A percentile compares a stretch with the other conserved stretches of the same genome.
phyloP scores from a whole-genome alignment of 1,140 invertebrate genomes.

The Coenobita brevimanus region DNA sequence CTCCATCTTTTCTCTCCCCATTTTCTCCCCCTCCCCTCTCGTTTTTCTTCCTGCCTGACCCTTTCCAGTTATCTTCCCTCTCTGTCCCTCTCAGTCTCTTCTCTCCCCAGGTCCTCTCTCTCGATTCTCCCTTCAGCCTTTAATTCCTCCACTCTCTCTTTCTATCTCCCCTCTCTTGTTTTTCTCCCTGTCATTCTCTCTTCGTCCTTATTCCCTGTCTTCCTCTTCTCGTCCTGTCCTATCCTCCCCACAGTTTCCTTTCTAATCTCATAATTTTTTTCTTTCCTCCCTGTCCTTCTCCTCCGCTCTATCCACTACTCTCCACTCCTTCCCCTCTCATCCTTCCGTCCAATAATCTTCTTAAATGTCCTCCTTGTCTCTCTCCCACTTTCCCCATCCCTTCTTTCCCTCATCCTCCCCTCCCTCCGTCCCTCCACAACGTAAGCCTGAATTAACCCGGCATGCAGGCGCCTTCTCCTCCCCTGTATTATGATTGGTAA shows the following conservation, averaged over 20 bases:
- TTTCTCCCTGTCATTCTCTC: no score
- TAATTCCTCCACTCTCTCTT: neutral
- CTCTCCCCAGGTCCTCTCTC: no score
- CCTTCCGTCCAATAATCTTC: no score
- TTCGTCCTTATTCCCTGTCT: no score
- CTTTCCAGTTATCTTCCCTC: neutral
- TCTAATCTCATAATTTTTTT: no score
- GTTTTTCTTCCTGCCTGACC: no score
- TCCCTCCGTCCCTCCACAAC: neutral
- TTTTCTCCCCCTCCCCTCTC: neutral
- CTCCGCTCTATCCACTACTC: neutral
- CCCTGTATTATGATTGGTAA: constrained; percentile 22
- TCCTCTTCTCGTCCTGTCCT: no score
- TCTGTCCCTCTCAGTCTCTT: neutral
- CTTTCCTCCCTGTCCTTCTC: no score
- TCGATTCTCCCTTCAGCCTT: neutral
- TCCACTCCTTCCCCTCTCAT: neutral
- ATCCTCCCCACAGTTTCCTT: no score
- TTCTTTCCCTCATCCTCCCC: neutral
- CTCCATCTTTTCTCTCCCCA: neutral
- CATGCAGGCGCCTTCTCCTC: constrained; percentile 4
- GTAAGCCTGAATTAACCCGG: neutral
- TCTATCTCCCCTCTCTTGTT: neutral
- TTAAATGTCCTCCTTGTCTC: neutral
- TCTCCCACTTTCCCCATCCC: neutral